A percentile compares a stretch with the other conserved stretches of the same genome.
Evolutionary conservation across 2,888 invertebrate species (phyloP).

Genomic region (Amphimallon solstitiale): DNA sequence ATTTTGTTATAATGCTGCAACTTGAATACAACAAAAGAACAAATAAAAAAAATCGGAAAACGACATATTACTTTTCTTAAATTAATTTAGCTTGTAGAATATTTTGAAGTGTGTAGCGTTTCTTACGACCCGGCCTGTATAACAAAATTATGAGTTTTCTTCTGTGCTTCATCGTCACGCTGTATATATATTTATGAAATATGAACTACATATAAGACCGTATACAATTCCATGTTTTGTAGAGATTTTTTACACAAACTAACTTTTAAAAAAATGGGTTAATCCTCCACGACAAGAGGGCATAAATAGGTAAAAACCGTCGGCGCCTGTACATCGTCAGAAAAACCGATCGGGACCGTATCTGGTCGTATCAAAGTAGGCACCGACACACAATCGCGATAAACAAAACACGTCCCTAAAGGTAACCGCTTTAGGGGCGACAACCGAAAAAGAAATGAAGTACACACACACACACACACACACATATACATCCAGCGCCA

Average conservation of each 20-base stretch:
- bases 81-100: too few species aligned
- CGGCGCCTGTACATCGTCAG: conserved; percentile 45
- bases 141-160: too few species aligned
- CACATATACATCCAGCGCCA: conserved; percentile 19
- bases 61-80: too few species aligned
- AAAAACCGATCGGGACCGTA: conserved; percentile 41
- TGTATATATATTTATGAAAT: too few species aligned
- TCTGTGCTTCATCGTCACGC: too few species aligned
- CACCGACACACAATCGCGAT: conserved; percentile 38
- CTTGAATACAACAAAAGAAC: too few species aligned
- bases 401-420: conserved; percentile 34
- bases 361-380: conserved; percentile 40
- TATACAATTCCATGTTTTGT: neutral
- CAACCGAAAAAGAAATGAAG: conserved; percentile 8
- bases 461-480: too few species aligned
- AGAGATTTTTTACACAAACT: neutral
- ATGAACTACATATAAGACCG: too few species aligned
- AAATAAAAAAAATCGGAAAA: too few species aligned
- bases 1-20: too few species aligned
- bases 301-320: conserved; percentile 38
- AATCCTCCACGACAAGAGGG: conserved; percentile 15
- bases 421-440: conserved; percentile 20
- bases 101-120: too few species aligned
- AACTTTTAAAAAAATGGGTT: conserved; percentile 10
- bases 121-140: too few species aligned